Evolutionary conservation across 2,888 invertebrate species (phyloP), one percentile per base, ranked within the genome.

Genomic region (Chaetoderma sp.): DNA sequence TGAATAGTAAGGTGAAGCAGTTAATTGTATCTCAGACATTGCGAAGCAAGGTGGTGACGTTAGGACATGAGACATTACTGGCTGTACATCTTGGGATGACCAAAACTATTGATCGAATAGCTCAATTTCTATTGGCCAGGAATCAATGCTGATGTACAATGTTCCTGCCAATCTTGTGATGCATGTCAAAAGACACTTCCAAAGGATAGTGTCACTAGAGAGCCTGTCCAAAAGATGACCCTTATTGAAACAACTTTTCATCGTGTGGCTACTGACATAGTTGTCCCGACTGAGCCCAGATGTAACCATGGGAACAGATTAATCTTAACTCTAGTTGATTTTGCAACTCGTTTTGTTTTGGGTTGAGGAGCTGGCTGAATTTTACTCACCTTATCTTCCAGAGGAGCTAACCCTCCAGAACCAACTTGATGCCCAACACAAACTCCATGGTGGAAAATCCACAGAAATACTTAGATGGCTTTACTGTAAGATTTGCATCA

Each of bases 221-320:
- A 58, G 4, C 70, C 68, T 16, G 27, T 68, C 16, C 42, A 47
- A 25, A 57, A 58, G 10, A 67, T 67, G 50, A 67, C 75, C 13
- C 13, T 71, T 1, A 68, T 75, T 21, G 71, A 69, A 27, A 42
- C 47, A n/a, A 67, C 71, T 2, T 73, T 73, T 39, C 42, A 57
- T 36, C 21, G 75, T 3, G 68, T 71, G 1, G 69, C 66, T 21
- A 65, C 76, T 5, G 76, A 77, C 59, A 33, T 76, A 5, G 42
- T 73, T 32, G 73, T 74, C 27, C 74, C 74, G n/a, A 63, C 75
- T 27, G 28, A 56, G 4, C 69, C 68, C n/a, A 16, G 54, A 16
- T 67, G 64, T 13, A 60, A 66, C 32, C 16, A 32, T 18, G 71
- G 71, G n/a, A 54, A 72, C 36, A 42, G 65, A 8, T 75, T 71